Evolutionary conservation across 2,888 invertebrate species (phyloP).

Genomic region (Nomada flava): DNA sequence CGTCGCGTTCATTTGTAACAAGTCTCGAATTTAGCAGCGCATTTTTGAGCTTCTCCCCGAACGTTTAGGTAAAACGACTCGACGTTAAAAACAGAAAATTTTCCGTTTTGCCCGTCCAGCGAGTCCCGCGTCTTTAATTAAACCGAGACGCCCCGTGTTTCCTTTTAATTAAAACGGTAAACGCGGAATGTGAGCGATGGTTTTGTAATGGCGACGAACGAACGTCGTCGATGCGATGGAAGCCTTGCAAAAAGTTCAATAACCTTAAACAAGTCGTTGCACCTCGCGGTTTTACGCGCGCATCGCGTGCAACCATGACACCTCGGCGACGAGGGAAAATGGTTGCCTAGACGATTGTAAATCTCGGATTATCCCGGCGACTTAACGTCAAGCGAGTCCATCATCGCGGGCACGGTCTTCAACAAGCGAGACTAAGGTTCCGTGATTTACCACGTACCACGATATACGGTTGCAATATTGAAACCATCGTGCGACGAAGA

Average conservation of each 20-base stretch:
- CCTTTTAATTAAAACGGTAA: constrained; percentile 25
- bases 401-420: constrained; percentile 18
- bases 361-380: constrained; percentile 51
- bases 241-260: constrained; percentile 34
- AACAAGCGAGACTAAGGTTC: constrained; percentile 5
- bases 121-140: neutral
- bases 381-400: constrained; percentile 36
- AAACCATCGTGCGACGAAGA: neutral
- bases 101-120: neutral
- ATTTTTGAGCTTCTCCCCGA: neutral
- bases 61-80: too few species aligned
- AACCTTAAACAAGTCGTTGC: constrained; percentile 22
- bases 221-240: neutral
- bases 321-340: constrained; percentile 25
- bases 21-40: neutral
- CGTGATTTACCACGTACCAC: neutral
- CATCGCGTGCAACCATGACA: neutral
- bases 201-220: neutral
- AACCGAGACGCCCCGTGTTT: neutral
- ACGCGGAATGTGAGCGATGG: neutral
- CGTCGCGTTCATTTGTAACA: neutral
- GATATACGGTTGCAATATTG: neutral
- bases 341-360: constrained; percentile 36
- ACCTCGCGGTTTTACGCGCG: constrained; percentile 1
- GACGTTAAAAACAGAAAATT: neutral